Evolutionary conservation across 2,888 invertebrate species (phyloP).

Genomic region (Lepidocyrtinus sp.): DNA sequence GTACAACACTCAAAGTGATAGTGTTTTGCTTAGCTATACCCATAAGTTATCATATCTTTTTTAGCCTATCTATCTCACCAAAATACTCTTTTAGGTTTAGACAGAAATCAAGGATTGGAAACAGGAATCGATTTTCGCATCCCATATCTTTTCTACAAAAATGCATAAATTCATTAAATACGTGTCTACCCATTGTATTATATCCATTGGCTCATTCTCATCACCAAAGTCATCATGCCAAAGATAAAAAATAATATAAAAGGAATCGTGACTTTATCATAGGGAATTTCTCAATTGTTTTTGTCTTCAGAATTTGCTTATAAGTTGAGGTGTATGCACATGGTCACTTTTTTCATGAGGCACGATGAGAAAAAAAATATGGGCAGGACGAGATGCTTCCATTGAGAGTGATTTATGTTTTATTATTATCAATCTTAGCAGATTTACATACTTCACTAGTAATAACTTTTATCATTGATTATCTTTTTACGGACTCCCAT

Average conservation of each 20-base stretch:
- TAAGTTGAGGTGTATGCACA: slow-evolving; percentile 41
- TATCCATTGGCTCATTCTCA: slow-evolving; percentile 14
- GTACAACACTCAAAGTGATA: too few species aligned
- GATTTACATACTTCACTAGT: slow-evolving; percentile 55
- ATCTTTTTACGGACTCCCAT: slow-evolving; percentile 33
- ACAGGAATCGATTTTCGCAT: slow-evolving; percentile 49
- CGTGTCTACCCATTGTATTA: slow-evolving; percentile 12
- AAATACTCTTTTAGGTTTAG: not conserved
- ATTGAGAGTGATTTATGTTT: slow-evolving; percentile 55
- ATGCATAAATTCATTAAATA: slow-evolving; percentile 47
- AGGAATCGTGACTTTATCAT: slow-evolving; percentile 56
- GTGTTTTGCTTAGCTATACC: too few species aligned
- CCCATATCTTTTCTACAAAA: slow-evolving; percentile 17
- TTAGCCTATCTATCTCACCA: slow-evolving; percentile 21
- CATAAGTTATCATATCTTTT: slow-evolving; percentile 45
- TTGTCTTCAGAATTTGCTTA: slow-evolving; percentile 25
- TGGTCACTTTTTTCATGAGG: slow-evolving; percentile 44
- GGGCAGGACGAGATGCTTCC: slow-evolving; percentile 53
- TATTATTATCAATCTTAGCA: slow-evolving; percentile 58
- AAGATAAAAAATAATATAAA: not conserved
- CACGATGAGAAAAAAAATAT: slow-evolving; percentile 52
- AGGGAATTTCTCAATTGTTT: slow-evolving; percentile 58
- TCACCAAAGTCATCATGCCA: not conserved
- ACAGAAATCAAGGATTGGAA: slow-evolving; percentile 57
- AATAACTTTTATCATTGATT: slow-evolving; percentile 60